Evolutionary conservation across 2,888 invertebrate genomes (phyloP).

Genomic region (Nymphalis c-album): DNA sequence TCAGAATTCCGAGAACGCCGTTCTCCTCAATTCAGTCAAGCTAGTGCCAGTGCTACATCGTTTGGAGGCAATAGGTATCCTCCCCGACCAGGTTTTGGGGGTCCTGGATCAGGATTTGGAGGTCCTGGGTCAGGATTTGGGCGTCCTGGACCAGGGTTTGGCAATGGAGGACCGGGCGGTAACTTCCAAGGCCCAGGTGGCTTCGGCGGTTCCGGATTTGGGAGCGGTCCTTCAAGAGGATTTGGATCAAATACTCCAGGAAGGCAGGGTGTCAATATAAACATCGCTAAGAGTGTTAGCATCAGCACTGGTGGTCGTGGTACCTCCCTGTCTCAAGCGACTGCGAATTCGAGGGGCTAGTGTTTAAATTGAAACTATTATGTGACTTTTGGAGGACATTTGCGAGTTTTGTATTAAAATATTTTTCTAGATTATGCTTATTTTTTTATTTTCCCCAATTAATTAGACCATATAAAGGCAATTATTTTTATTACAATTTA

Average conservation of each 20-base stretch:
- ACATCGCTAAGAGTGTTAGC: constrained; percentile 56
- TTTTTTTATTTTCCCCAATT: no score
- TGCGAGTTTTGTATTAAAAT: no score
- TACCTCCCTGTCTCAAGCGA: constrained; percentile 36
- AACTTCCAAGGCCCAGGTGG: constrained; percentile 21
- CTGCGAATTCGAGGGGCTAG: constrained; percentile 38
- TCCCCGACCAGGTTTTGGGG: constrained; percentile 26
- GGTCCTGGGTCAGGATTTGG: constrained; percentile 17
- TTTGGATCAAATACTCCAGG: constrained; percentile 22
- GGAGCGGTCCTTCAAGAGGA: constrained; percentile 7
- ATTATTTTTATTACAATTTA: no score
- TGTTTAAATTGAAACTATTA: background rate
- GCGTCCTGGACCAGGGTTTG: constrained; percentile 2
- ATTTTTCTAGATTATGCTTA: no score
- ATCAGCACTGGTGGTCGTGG: constrained; percentile 45
- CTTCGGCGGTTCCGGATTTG: constrained; percentile 31
- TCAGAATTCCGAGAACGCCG: constrained; percentile 35
- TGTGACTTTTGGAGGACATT: no score
- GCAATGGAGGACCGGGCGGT: background rate
- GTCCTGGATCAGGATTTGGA: constrained; percentile 19
- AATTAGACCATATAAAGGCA: no score
- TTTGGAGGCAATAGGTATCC: constrained; percentile 16
- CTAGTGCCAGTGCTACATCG: constrained; percentile 38
- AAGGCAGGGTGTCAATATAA: constrained; percentile 36
- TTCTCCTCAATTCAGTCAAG: constrained; percentile 43